Evolutionary conservation across 2,113 vertebrate genomes (phyloP).

Genomic region (Delphinus delphis): DNA sequence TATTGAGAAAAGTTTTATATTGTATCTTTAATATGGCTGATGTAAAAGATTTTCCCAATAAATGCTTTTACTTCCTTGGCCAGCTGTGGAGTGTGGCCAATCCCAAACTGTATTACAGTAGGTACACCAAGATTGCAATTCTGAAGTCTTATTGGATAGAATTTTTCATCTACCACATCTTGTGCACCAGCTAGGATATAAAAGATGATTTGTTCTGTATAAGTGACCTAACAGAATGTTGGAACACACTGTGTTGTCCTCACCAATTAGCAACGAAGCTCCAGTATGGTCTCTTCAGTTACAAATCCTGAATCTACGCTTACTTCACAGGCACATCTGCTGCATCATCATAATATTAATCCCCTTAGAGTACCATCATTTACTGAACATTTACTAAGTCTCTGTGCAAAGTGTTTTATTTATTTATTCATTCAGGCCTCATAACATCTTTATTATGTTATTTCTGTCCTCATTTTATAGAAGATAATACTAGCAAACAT

Average conservation of each 20-base stretch:
- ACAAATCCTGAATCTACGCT: not conserved
- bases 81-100: not conserved
- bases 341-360: not conserved
- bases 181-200: not conserved
- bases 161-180: not conserved
- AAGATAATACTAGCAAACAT: not conserved
- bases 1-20: not conserved
- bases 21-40: not conserved
- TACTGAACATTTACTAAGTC: not conserved
- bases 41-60: not conserved
- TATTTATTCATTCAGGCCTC: constrained; percentile 23
- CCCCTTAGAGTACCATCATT: not conserved
- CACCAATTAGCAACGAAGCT: not conserved
- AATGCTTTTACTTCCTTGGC: not conserved
- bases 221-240: not conserved
- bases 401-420: not conserved
- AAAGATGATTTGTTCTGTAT: not conserved
- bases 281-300: not conserved
- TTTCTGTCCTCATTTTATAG: not conserved
- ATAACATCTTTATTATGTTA: not conserved
- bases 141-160: not conserved
- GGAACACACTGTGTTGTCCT: not conserved
- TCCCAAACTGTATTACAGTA: not conserved
- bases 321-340: not conserved
- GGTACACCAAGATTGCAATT: not conserved